Base-by-base conservation (phyloP, 1,140 invertebrate species). In the Caenorhabditis briggsae region DNA sequence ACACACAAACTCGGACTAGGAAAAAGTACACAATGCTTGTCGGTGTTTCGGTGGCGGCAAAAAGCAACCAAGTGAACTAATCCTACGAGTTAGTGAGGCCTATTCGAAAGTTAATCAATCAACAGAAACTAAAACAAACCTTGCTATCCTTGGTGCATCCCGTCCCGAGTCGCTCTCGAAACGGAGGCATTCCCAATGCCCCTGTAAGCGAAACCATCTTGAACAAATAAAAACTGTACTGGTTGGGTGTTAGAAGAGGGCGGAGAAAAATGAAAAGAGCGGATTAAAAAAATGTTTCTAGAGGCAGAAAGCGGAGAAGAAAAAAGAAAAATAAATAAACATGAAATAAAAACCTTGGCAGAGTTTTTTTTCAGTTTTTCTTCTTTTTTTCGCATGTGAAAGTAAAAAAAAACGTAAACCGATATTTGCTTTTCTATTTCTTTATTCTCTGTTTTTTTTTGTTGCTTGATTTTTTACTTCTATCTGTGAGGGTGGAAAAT, bases 181-280 rank as follows among this genome's bases (percentile, higher is more conserved):
- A 78, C 23, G 70, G 70, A 78, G 70, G 70, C 70, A 78, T 78
- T 23, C 70, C 70, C 70, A 78, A 78, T 78, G 70, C 70, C 70
- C 70, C 70, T 78, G 70, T 50, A 78, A 78, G 70, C 46, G 70
- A 78, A 78, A 78, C 70, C 70, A 78, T 78, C 70, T 78, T 78
- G 70, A 78, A 78, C 70, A 53, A 78, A 78, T 78, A 78, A 50
- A 23, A 78, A 70, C 25, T 43, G 33, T 78, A 61, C 59, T 61
- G 59, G 33, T 33, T 33, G 33, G 33, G 46, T 78, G 46, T 25
- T 23, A 50, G n/a, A 50, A 50, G 14, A 23, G 53, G 70, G 70
- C 50, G 43, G 70, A 78, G 46, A 78, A 78, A 20, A n/a, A n/a
- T n/a, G 70, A 14, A 65, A 33, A 65, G 70, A 78, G 70, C 50